phyloP scores from a whole-genome alignment of 2,113 vertebrate genomes.

The Morone chrysops region DNA sequence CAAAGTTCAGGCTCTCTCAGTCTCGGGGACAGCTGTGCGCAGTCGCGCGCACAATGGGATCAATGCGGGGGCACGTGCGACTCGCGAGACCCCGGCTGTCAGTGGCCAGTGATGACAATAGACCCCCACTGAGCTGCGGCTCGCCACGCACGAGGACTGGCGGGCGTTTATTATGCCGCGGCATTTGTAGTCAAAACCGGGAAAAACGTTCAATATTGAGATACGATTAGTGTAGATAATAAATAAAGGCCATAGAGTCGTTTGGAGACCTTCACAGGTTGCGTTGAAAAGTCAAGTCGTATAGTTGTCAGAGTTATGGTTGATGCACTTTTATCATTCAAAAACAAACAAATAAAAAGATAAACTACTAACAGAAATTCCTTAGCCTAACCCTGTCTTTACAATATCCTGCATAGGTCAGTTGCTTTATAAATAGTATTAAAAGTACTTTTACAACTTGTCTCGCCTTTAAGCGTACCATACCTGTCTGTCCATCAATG shows the following conservation, averaged over 20 bases:
- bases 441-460: neutral
- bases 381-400: neutral
- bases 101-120: slow-evolving; percentile 75
- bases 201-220: slow-evolving; percentile 55
- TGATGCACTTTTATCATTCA: no score
- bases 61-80: slow-evolving; percentile 85
- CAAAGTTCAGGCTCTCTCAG: slow-evolving; percentile 44
- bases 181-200: slow-evolving; percentile 60
- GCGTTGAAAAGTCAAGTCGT: neutral
- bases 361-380: neutral
- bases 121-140: slow-evolving; percentile 76
- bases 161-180: slow-evolving; percentile 68
- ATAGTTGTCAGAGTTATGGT: neutral
- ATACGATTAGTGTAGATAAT: neutral
- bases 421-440: neutral
- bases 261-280: neutral
- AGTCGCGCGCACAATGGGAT: slow-evolving; percentile 82
- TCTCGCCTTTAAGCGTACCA: neutral
- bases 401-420: neutral
- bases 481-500: slow-evolving; percentile 30
- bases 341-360: neutral
- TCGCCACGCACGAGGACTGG: slow-evolving; percentile 70
- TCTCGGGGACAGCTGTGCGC: slow-evolving; percentile 73
- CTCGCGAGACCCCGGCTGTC: slow-evolving; percentile 80
- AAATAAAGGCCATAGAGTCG: neutral